Evolutionary conservation across 2,113 vertebrate genomes (phyloP).

Genomic region (Damaliscus lunatus): DNA sequence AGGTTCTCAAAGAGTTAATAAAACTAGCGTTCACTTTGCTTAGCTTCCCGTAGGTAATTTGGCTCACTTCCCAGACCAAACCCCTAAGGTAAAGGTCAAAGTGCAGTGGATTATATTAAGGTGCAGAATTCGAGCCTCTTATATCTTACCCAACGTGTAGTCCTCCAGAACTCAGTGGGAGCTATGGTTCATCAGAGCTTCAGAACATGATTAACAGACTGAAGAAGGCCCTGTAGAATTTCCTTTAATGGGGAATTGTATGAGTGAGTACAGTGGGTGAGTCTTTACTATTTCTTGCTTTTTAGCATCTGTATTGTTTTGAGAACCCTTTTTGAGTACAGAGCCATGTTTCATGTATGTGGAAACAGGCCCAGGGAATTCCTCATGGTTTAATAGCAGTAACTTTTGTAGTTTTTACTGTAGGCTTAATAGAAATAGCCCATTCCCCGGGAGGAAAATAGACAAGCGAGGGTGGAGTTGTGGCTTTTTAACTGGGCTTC

Average conservation of each 20-base stretch:
- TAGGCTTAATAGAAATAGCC: conserved; percentile 24
- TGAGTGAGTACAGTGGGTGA: conserved; percentile 94
- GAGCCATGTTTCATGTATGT: conserved; percentile 54
- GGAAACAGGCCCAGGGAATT: conserved; percentile 48
- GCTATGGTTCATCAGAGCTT: conserved; percentile 78
- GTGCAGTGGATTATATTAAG: conserved; percentile 80
- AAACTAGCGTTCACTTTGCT: conserved; percentile 60
- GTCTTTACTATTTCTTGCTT: conserved; percentile 71
- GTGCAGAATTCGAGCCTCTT: conserved; percentile 74
- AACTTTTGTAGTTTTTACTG: background rate
- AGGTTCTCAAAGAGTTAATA: conserved; percentile 75
- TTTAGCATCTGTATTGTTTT: conserved; percentile 64
- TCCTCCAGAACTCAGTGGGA: conserved; percentile 74
- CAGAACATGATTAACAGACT: conserved; percentile 83
- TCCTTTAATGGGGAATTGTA: conserved; percentile 93
- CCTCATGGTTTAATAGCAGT: conserved; percentile 38
- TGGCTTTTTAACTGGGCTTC: background rate
- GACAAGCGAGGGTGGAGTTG: conserved; percentile 23
- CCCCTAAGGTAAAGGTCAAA: conserved; percentile 82
- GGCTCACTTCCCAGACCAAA: conserved; percentile 75
- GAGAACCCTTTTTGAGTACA: conserved; percentile 57
- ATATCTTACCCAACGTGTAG: conserved; percentile 75
- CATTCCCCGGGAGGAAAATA: background rate
- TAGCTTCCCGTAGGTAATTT: conserved; percentile 60
- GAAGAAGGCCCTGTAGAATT: conserved; percentile 79